Conservation (phyloP, 1,140 invertebrate species). For the Drosophila serrata region DNA sequence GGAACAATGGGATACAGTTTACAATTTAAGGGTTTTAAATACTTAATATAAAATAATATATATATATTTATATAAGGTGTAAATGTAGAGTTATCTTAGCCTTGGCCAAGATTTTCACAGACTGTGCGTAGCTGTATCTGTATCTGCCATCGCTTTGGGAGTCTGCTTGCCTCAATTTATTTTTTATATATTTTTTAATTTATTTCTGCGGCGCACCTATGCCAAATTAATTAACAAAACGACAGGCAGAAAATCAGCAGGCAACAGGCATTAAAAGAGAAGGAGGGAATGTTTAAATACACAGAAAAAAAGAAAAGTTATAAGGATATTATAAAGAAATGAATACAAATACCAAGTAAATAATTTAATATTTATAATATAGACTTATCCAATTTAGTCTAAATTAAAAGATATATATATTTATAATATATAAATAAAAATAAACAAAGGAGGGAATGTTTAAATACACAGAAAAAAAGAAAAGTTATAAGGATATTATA, state of each 20-base stretch:
- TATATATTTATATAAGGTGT: background rate
- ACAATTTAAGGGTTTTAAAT: too few species aligned
- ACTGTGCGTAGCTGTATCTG: too few species aligned
- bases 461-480: background rate
- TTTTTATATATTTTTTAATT: slow-evolving; percentile 1
- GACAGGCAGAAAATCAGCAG: slow-evolving; percentile 20
- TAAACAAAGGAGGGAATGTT: background rate
- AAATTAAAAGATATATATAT: too few species aligned
- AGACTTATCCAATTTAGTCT: too few species aligned
- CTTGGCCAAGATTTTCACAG: slow-evolving; percentile 3
- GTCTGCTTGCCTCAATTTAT: slow-evolving; percentile 33
- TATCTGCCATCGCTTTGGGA: too few species aligned
- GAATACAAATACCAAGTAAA: background rate
- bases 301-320: background rate
- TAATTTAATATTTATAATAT: too few species aligned
- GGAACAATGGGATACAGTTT: too few species aligned
- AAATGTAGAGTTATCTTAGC: background rate
- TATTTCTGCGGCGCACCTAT: slow-evolving; percentile 47
- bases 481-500: background rate
- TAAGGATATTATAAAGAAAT: background rate
- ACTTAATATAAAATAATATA: too few species aligned
- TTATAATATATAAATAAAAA: too few species aligned
- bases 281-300: background rate
- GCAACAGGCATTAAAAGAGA: slow-evolving; percentile 8
- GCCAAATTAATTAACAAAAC: slow-evolving; percentile 71